Evolutionary conservation across 2,113 vertebrate genomes (phyloP), one percentile per base, ranked within the genome.

Genomic region (Drymodes brunneopygia): DNA sequence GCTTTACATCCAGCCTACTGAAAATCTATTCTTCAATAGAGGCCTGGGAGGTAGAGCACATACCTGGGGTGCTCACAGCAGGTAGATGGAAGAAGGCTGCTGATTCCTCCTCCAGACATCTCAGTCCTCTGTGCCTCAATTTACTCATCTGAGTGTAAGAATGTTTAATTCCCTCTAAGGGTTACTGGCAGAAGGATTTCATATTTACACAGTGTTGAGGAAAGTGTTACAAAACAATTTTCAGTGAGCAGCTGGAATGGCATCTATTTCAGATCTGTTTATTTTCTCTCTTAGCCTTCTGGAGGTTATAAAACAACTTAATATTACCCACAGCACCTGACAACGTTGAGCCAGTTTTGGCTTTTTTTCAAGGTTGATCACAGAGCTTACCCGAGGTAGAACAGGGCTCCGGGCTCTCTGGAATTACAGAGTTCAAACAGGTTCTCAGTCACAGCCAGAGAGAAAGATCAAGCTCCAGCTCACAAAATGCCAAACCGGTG

Each of bases 161-260:
- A 71, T 79, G 44, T 48, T 89, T 75, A 60, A 48, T 15, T 95
- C 33, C 50, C 53, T 88, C 47, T 66, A 51, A 88, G 56, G 67
- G 79, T 65, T 93, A 66, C 75, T 74, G 80, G 79, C 71, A 94
- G 71, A 66, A 90, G 60, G 51, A 71, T 92, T 81, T 81, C 3
- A 20, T 74, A 84, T 84, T 90, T 86, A 88, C 50, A 84, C 25
- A 86, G 70, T 27, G 31, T 36, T 90, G 78, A 88, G 85, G 57
- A 48, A 95, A 96, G 40, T 54, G 70, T 95, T 95, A 84, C 11
- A 27, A 86, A 92, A 80, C 1, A 9, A 24, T 87, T 84, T 69
- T 72, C 58, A 75, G 11, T 72, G 89, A 91, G 89, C 77, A 92
- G 88, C 80, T 94, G 93, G 84, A 95, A 94, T 79, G 66, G 45